phyloP scores from a whole-genome alignment of 23 tunicate genomes.

The Aplidium turbinatum region DNA sequence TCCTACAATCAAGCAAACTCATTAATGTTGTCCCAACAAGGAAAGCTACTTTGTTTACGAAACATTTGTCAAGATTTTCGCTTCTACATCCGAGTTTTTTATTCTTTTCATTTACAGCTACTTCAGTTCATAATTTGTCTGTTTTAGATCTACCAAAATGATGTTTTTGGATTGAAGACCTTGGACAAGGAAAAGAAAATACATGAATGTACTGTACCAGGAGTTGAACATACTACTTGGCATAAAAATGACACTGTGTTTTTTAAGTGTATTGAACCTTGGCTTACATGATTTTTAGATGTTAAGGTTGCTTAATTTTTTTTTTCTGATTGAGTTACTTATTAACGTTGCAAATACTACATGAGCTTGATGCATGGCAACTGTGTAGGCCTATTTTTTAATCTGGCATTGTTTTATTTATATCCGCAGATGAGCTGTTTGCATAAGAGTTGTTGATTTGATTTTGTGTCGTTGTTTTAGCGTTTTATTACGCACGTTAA shows the following conservation, averaged over 20 bases:
- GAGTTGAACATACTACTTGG: slow-evolving; percentile 67
- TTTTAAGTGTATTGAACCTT: slow-evolving; percentile 67
- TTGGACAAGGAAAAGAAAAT: slow-evolving; percentile 40
- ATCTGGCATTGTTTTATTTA: too few relatives aligned
- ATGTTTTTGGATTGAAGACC: slow-evolving; percentile 70
- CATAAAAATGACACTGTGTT: slow-evolving; percentile 64
- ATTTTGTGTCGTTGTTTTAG: too few relatives aligned
- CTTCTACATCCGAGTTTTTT: too few relatives aligned
- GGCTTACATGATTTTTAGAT: slow-evolving; percentile 58
- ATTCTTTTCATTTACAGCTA: neutral
- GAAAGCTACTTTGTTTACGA: neutral
- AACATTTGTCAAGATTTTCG: neutral
- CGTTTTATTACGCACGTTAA: too few relatives aligned
- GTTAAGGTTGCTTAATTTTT: too few relatives aligned
- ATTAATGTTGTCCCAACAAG: neutral
- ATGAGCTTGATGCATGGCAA: too few relatives aligned
- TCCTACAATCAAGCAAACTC: neutral
- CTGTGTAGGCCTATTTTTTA: too few relatives aligned
- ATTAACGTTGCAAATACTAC: too few relatives aligned
- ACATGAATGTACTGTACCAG: slow-evolving; percentile 40
- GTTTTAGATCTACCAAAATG: slow-evolving; percentile 65
- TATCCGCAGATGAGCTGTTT: too few relatives aligned
- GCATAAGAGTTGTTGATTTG: too few relatives aligned
- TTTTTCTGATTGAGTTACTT: too few relatives aligned
- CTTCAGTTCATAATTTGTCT: neutral